Evolutionary conservation across 2,797 vertebrate genomes (phyloP).

Genomic region (Huso huso): DNA sequence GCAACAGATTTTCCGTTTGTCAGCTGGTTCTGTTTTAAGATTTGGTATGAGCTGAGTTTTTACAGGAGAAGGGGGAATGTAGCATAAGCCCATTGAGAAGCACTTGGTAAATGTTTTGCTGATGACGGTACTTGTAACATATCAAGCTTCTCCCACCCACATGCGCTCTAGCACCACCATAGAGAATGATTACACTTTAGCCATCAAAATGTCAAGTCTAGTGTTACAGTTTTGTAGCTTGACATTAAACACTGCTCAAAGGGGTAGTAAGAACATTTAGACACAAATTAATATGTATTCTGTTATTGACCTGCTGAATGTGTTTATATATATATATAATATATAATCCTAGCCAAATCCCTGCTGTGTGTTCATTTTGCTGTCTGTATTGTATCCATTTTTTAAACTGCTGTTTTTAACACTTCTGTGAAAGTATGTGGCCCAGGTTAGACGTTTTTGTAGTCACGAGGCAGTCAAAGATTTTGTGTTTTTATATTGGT

Average conservation of each 20-base stretch:
- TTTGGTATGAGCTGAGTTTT: conserved; percentile 60
- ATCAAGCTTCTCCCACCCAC: conserved; percentile 55
- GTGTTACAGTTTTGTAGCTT: conserved; percentile 19
- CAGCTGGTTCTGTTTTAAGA: conserved; percentile 49
- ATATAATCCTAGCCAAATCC: too few species aligned
- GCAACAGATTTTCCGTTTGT: conserved; percentile 34
- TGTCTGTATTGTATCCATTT: too few species aligned
- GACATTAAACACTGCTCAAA: conserved; percentile 16
- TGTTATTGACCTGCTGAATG: neutral
- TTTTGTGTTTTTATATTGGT: too few species aligned
- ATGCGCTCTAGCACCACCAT: conserved; percentile 44
- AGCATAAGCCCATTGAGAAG: conserved; percentile 71
- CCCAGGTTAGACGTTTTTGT: too few species aligned
- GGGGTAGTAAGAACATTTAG: neutral
- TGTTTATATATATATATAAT: too few species aligned
- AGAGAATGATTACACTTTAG: conserved; percentile 37
- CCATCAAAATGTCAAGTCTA: conserved; percentile 20
- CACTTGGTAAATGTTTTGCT: conserved; percentile 83
- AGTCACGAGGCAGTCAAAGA: too few species aligned
- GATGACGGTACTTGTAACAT: conserved; percentile 63
- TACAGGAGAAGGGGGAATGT: conserved; percentile 80
- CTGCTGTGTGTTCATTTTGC: too few species aligned
- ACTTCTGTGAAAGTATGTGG: too few species aligned
- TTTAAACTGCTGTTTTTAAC: too few species aligned
- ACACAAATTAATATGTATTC: conserved; percentile 9